These are phyloP conservation scores for Berghia stephanieae DNA, from an alignment of 1,140 invertebrate species.

Conservation along the genomic window DNA sequence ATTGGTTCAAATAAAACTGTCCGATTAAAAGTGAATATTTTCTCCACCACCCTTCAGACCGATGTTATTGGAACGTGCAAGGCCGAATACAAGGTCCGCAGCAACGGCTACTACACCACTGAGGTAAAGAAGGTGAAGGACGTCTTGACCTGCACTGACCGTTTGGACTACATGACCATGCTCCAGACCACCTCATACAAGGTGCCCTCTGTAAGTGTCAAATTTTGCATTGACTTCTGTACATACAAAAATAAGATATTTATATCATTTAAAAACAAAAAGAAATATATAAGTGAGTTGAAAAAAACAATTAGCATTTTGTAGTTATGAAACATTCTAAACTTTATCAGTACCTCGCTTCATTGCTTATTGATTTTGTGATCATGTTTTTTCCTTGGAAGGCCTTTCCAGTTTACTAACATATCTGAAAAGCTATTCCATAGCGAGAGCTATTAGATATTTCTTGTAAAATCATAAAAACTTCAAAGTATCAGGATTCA, in stretches of 20 bases:
- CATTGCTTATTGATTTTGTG: neutral
- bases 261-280: neutral
- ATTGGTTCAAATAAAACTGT: neutral
- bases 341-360: neutral
- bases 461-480: no score
- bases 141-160: conserved; percentile 76
- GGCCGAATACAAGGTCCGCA: conserved; percentile 77
- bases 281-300: neutral
- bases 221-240: neutral
- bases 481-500: no score
- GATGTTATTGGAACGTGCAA: conserved; percentile 87
- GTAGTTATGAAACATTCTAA: no score
- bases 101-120: conserved; percentile 74
- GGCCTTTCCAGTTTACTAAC: no score
- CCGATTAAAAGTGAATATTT: no score
- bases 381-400: neutral
- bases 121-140: conserved; percentile 83
- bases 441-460: no score
- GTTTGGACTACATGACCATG: conserved; percentile 73
- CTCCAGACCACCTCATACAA: conserved; percentile 50
- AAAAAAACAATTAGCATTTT: neutral
- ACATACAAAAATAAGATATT: neutral
- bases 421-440: no score
- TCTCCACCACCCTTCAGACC: conserved; percentile 69
- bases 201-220: conserved; percentile 46